Base-by-base conservation (phyloP, 2,797 vertebrate species). In the Phoebastria nigripes region DNA sequence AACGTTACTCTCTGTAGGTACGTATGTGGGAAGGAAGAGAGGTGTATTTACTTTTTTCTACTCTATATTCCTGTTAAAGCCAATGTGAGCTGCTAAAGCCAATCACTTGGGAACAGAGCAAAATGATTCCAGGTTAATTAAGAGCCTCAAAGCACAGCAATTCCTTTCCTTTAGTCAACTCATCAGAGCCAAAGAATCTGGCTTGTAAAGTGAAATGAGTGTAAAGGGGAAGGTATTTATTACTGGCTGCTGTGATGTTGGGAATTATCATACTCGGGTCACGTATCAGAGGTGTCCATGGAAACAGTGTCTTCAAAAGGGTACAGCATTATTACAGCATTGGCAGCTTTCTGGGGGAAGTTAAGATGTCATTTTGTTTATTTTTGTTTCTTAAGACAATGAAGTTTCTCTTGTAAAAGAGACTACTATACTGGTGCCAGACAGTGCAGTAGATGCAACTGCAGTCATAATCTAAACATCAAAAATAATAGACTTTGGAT, bases 151-250 rank as follows among this genome's bases (percentile, higher is more conserved):
- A 89, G 59, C 33, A 47, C 25, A 71, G 24, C 62, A 84, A 72
- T 95, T 83, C 56, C 39, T 92, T 95, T 93, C 51, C 56, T 87
- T 42, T 71, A 85, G 71, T 81, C 58, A 89, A 19, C 41, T 65
- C 65, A 79, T 66, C 46, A 95, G 54, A 93, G 78, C 62, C 87
- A 90, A 96, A 89, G 79, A 77, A 80, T 78, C 54, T 92, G 66
- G n/a, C 63, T 90, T 96, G 69, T 47, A 85, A 96, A 94, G 67
- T 76, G 39, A 95, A 97, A 58, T 65, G 44, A 85, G 51, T 62
- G 59, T 87, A 83, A 96, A 87, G 78, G 41, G 69, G 86, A 94
- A 96, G 71, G 80, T 92, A 92, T 97, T 97, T 96, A 95, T 94
- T 93, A 72, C 82, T 80, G 87, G 42, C 46, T 95, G 55, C 62